A percentile compares a stretch with the other conserved stretches of the same genome.
These are phyloP conservation scores for Prionailurus viverrinus DNA, from an alignment of 2,113 vertebrate genomes.

Conservation along the genomic window DNA sequence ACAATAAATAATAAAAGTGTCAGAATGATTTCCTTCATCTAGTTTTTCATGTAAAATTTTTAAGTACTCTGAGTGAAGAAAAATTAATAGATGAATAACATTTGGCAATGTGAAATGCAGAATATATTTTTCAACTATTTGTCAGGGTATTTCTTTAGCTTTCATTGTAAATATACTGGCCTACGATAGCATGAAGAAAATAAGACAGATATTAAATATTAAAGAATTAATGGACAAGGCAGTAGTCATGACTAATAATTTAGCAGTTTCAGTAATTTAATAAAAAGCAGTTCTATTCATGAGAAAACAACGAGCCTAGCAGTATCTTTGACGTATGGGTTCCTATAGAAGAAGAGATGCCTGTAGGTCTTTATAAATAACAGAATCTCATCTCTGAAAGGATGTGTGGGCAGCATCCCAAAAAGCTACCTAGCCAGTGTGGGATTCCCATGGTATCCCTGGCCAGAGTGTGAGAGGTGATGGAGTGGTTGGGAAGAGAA, in stretches of 20 bases:
- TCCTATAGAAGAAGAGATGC: background rate
- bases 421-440: background rate
- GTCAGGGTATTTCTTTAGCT: background rate
- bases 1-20: background rate
- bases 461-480: no score
- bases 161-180: background rate
- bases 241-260: background rate
- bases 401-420: background rate
- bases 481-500: no score
- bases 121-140: slow-evolving; percentile 24
- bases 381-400: background rate
- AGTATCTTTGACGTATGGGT: background rate
- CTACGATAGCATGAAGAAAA: background rate
- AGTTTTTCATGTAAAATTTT: slow-evolving; percentile 26
- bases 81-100: background rate
- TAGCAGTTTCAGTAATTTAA: background rate
- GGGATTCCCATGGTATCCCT: background rate
- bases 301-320: background rate
- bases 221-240: background rate
- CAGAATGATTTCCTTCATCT: background rate
- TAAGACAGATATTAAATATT: slow-evolving; percentile 21
- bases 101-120: background rate
- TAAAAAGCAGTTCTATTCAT: background rate
- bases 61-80: background rate
- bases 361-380: background rate